Conservation (phyloP, 2,113 vertebrate species). For the Callocephalon fimbriatum region DNA sequence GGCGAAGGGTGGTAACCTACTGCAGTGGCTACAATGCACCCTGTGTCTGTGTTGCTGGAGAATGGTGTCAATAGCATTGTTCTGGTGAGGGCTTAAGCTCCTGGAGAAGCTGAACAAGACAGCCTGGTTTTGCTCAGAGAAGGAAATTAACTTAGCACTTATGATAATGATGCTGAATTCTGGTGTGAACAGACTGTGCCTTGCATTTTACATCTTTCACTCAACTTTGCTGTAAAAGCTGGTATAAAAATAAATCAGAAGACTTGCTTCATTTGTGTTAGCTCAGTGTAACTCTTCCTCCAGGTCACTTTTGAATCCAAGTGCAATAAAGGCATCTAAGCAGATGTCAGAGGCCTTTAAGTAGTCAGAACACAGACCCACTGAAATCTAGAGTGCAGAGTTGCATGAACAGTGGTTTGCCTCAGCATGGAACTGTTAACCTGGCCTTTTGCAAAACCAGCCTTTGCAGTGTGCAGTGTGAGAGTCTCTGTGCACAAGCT, state of each 20-base stretch:
- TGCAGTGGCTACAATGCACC: not conserved
- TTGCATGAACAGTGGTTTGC: not conserved
- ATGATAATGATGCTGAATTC: not conserved
- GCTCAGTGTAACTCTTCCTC: not conserved
- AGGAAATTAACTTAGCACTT: not conserved
- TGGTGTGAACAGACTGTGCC: not conserved
- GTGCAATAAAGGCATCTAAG: not conserved
- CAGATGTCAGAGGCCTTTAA: not conserved
- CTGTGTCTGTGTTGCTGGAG: rapidly evolving
- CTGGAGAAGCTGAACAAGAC: not conserved
- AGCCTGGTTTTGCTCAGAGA: not conserved
- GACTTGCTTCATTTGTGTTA: not conserved
- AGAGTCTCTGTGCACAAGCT: not conserved
- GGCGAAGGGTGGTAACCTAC: not conserved
- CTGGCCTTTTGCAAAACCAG: not conserved
- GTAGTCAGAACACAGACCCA: not conserved
- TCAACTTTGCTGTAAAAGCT: not conserved
- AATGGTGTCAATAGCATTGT: not conserved
- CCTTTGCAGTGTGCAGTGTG: not conserved
- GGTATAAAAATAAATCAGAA: not conserved
- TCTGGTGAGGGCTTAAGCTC: not conserved
- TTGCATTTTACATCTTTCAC: not conserved
- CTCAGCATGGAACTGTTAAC: not conserved
- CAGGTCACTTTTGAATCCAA: not conserved
- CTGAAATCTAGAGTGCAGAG: not conserved